Base-by-base conservation (phyloP, 2,888 invertebrate genomes). In the Cynaeus angustus region DNA sequence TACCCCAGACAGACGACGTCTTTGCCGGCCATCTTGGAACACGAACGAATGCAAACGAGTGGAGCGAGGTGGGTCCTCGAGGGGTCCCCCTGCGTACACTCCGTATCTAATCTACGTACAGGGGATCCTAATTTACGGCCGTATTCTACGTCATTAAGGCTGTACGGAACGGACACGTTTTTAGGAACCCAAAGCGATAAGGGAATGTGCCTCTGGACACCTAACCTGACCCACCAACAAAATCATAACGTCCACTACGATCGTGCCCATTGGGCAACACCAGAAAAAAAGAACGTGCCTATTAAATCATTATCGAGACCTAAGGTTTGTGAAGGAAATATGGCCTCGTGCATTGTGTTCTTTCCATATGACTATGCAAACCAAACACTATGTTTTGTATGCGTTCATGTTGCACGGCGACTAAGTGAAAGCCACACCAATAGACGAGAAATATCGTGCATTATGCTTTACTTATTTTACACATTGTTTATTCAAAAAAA, bases 1-100 rank as follows among this genome's bases (percentile, higher is more conserved):
- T 84, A 79, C 78, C 79, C 77, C 80, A 79, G 80, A 79, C 81
- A 62, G 78, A 74, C 77, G 75, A 71, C 77, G 74, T 78, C 77
- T 78, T 78, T 72, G 79, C 74, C 83, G 80, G 84, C 84, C 83
- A 83, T 83, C 82, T 83, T 83, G 82, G 70, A 72, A 71, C 72
- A 37, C 72, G 74, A 73, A 72, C 79, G 75, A 78, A 81, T 81
- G 80, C 80, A 80, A 79, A 79, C 79, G 75, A 80, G 65, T 26
- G 26, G 74, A 79, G 37, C 58, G 43, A 55, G 68, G 48, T 61
- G 38, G 50, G 52, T 61, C 38, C 46, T 41, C 33, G 56, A 64
- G 43, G 64, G 50, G 56, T 38, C 59, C 52, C 56, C 50, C 67
- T 66, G 70, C 61, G 62, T 59, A 45, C 69, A 56, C 64, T 53